Conservation (phyloP, 2,888 invertebrate species). For the Merodon equestris region DNA sequence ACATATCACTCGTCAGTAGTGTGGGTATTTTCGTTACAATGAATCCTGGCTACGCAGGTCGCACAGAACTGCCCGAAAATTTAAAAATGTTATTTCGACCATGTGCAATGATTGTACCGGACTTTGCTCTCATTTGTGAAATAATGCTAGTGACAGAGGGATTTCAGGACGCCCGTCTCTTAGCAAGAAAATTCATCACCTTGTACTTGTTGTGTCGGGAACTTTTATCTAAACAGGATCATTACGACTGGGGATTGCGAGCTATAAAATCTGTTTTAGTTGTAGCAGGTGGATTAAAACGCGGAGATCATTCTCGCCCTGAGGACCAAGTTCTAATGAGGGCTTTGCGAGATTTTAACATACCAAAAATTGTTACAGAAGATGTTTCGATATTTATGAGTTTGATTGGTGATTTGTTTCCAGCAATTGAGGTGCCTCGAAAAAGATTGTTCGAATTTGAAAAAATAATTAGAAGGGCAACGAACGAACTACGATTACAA, state of each 20-base stretch:
- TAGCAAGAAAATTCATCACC: slow-evolving; percentile 97
- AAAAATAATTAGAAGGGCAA: slow-evolving; percentile 87
- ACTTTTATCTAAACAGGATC: slow-evolving; percentile 95
- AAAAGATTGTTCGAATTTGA: slow-evolving; percentile 93
- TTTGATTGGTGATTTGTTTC: slow-evolving; percentile 95
- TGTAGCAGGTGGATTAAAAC: slow-evolving; percentile 94
- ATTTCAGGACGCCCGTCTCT: slow-evolving; percentile 93
- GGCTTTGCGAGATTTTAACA: slow-evolving; percentile 95
- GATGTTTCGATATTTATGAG: slow-evolving; percentile 97
- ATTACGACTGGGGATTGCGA: slow-evolving; percentile 98
- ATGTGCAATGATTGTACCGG: slow-evolving; percentile 98
- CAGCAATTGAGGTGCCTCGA: slow-evolving; percentile 94
- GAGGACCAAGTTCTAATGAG: slow-evolving; percentile 98
- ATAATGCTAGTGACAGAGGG: slow-evolving; percentile 99
- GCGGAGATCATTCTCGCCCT: slow-evolving; percentile 87
- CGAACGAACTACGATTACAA: slow-evolving; percentile 90
- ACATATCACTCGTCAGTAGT: slow-evolving; percentile 86
- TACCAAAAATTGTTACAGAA: slow-evolving; percentile 96
- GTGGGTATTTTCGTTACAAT: slow-evolving; percentile 97
- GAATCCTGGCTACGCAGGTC: slow-evolving; percentile 98
- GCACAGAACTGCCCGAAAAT: slow-evolving; percentile 92
- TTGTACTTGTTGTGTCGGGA: slow-evolving; percentile 95
- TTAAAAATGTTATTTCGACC: slow-evolving; percentile 83
- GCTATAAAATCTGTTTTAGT: slow-evolving; percentile 98
- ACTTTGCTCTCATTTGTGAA: slow-evolving; percentile 97